Evolutionary conservation across 2,113 vertebrate species (phyloP).

Genomic region (Gymnogyps californianus): DNA sequence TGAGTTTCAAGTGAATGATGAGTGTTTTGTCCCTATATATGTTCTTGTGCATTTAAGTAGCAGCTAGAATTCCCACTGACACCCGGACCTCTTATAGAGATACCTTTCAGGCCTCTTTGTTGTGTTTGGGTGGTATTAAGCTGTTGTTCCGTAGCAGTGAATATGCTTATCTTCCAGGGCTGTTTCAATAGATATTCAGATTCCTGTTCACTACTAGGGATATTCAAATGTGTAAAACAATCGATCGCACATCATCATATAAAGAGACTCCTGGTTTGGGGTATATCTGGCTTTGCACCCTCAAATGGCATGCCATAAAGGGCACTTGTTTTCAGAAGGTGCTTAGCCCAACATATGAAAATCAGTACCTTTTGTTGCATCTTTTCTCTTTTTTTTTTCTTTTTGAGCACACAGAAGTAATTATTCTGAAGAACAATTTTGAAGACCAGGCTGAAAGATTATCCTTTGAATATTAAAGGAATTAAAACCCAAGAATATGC

Average conservation of each 20-base stretch:
- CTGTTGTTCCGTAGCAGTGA: background rate
- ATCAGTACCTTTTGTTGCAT: background rate
- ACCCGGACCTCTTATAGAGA: background rate
- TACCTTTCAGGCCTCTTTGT: background rate
- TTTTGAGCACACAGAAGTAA: background rate
- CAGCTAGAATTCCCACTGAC: background rate
- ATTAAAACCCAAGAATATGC: background rate
- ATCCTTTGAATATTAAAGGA: constrained; percentile 7
- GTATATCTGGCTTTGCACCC: background rate
- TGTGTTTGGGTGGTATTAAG: background rate
- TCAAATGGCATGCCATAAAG: background rate
- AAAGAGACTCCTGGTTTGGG: background rate
- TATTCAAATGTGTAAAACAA: background rate
- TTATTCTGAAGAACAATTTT: background rate
- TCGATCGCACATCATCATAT: background rate
- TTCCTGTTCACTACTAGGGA: background rate
- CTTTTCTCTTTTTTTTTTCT: background rate
- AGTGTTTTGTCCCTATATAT: background rate
- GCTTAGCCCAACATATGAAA: background rate
- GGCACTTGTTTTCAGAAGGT: background rate
- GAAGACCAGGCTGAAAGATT: background rate
- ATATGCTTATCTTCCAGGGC: background rate
- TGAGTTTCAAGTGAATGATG: background rate
- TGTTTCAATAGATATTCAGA: background rate
- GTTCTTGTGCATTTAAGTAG: background rate